Conservation (phyloP, 2,113 vertebrate genomes). For the Brevimyrus niger region DNA sequence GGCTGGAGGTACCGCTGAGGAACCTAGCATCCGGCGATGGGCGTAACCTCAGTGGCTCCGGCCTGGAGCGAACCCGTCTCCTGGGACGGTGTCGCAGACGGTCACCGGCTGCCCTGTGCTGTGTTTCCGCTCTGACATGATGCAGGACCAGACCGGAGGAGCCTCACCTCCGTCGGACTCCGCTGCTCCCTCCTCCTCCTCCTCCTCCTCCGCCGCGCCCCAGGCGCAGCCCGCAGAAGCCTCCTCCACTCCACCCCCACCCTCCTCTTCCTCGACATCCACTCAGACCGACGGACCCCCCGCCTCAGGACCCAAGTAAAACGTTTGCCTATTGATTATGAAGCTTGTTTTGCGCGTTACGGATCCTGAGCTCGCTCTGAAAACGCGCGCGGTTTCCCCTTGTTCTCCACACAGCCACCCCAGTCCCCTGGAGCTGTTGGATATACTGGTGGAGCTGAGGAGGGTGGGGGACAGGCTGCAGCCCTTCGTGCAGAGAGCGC, state of each 20-base stretch:
- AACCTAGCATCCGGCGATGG: background rate
- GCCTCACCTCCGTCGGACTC: conserved; percentile 31
- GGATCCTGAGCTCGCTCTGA: background rate
- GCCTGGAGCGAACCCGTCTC: background rate
- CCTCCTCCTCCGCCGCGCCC: conserved; percentile 56
- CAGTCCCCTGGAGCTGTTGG: conserved; percentile 71
- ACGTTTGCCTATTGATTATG: background rate
- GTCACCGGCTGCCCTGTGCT: background rate
- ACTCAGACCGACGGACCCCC: conserved; percentile 54
- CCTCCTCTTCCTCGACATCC: conserved; percentile 43
- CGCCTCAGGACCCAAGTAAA: conserved; percentile 57
- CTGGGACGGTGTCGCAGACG: background rate
- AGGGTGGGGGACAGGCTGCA: conserved; percentile 74
- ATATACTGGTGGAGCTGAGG: conserved; percentile 75
- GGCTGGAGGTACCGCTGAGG: conserved; percentile 66
- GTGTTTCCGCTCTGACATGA: background rate
- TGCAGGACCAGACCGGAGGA: conserved; percentile 46
- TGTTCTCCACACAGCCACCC: conserved; percentile 60
- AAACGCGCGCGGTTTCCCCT: background rate
- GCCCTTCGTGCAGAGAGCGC: conserved; percentile 79
- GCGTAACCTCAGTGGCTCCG: background rate
- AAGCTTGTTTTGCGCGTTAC: background rate
- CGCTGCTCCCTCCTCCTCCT: conserved; percentile 51
- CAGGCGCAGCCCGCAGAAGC: conserved; percentile 64
- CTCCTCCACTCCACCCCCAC: conserved; percentile 56